Evolutionary conservation across 2,113 vertebrate species (phyloP).

Genomic region (Microcebus murinus): DNA sequence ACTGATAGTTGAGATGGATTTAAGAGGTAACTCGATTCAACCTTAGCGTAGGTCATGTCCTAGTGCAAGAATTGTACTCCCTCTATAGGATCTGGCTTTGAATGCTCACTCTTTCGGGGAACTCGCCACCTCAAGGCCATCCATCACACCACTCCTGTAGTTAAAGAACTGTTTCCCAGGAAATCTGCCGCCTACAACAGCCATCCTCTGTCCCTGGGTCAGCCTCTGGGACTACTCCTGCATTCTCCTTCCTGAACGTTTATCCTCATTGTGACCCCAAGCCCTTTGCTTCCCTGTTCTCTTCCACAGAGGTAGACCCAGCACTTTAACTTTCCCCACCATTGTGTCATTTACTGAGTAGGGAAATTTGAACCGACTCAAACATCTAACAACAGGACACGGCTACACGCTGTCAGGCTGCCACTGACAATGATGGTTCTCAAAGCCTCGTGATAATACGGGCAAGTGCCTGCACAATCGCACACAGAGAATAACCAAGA

Average conservation of each 20-base stretch:
- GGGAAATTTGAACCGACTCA: not conserved
- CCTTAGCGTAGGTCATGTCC: not conserved
- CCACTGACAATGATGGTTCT: not conserved
- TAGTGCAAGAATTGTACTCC: not conserved
- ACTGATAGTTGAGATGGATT: not conserved
- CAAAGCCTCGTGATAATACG: not conserved
- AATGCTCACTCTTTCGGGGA: not conserved
- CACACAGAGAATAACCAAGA: not conserved
- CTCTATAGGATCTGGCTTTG: not conserved
- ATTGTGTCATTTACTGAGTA: not conserved
- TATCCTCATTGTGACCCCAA: not conserved
- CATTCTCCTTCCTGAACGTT: not conserved
- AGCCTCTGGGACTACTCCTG: no score
- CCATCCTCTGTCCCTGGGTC: not conserved
- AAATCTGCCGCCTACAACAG: not conserved
- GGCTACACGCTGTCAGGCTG: not conserved
- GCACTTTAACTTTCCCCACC: not conserved
- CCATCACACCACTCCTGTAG: slow-evolving; percentile 72
- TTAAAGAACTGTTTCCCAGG: slow-evolving; percentile 77
- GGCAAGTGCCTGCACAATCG: not conserved
- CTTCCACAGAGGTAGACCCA: not conserved
- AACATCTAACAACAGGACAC: not conserved
- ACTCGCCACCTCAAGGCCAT: not conserved
- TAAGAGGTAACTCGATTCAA: not conserved
- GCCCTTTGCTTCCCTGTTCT: not conserved